Evolutionary conservation across 2,888 invertebrate genomes (phyloP).

Genomic region (Gymnocheta viridis): DNA sequence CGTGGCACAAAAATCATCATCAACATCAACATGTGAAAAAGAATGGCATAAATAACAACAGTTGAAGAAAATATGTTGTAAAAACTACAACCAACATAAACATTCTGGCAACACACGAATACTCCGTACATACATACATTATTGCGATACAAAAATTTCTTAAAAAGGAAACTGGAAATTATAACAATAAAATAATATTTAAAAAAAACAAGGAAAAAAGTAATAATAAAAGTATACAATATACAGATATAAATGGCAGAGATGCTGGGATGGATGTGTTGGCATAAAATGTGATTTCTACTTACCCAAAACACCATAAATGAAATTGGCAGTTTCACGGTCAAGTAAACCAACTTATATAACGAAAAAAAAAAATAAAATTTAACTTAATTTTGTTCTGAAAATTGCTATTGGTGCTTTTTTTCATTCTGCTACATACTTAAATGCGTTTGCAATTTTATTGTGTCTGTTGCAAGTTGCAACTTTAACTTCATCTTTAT

Average conservation of each 20-base stretch:
- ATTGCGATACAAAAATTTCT: conserved; percentile 14
- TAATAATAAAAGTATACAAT: background rate
- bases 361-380: background rate
- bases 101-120: conserved; percentile 1
- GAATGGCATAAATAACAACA: conserved; percentile 35
- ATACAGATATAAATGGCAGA: conserved; percentile 32
- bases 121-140: conserved; percentile 26
- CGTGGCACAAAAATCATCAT: conserved; percentile 75
- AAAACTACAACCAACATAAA: conserved; percentile 47
- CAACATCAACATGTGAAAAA: conserved; percentile 71
- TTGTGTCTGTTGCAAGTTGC: conserved; percentile 46
- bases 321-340: conserved; percentile 73
- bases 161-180: conserved; percentile 66
- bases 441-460: background rate
- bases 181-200: conserved; percentile 60
- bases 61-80: conserved; percentile 45
- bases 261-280: conserved; percentile 58
- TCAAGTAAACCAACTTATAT: conserved; percentile 48
- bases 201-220: background rate
- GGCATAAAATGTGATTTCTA: conserved; percentile 64
- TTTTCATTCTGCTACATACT: background rate
- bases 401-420: conserved; percentile 66
- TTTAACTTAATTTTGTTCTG: conserved; percentile 55
- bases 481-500: conserved; percentile 57
- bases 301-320: conserved; percentile 66